These are phyloP conservation scores for Caranx melampygus DNA, from an alignment of 2,113 vertebrate species.

Conservation along the genomic window DNA sequence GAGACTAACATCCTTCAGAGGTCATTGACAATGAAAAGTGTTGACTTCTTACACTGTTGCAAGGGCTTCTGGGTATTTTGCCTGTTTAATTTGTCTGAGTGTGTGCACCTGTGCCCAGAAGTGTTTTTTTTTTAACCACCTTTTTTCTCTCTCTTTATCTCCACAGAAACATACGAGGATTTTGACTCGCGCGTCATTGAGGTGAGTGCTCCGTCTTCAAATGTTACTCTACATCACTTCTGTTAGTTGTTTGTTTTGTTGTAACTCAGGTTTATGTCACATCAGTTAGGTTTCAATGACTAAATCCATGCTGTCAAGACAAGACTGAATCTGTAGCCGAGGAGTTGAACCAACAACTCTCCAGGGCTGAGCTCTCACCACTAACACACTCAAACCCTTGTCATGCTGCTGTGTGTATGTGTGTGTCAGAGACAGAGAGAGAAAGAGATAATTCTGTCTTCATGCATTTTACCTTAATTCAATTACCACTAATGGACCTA, in stretches of 20 bases:
- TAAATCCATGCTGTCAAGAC: too few species aligned
- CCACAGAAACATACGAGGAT: constrained; percentile 90
- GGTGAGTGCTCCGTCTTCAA: constrained; percentile 82
- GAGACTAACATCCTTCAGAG: constrained; percentile 61
- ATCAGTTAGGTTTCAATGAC: too few species aligned
- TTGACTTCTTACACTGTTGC: constrained; percentile 35
- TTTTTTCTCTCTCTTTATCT: constrained; percentile 58
- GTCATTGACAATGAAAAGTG: constrained; percentile 65
- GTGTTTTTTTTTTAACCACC: constrained; percentile 16
- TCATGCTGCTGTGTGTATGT: background rate
- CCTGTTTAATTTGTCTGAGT: constrained; percentile 41
- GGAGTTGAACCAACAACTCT: too few species aligned
- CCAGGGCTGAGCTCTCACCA: too few species aligned
- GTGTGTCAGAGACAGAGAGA: constrained; percentile 11
- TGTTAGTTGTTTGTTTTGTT: too few species aligned
- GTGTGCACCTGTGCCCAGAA: background rate
- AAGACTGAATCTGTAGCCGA: too few species aligned
- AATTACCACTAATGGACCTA: constrained; percentile 68
- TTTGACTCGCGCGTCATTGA: constrained; percentile 94
- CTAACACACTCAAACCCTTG: too few species aligned
- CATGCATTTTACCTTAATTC: constrained; percentile 53
- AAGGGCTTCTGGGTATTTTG: constrained; percentile 62
- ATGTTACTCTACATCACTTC: background rate
- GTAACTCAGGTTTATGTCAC: too few species aligned
- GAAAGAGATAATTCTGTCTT: constrained; percentile 24